Evolutionary conservation across 2,113 vertebrate genomes (phyloP), one percentile per base, ranked within the genome.

Genomic region (Gorsachius goisagi): DNA sequence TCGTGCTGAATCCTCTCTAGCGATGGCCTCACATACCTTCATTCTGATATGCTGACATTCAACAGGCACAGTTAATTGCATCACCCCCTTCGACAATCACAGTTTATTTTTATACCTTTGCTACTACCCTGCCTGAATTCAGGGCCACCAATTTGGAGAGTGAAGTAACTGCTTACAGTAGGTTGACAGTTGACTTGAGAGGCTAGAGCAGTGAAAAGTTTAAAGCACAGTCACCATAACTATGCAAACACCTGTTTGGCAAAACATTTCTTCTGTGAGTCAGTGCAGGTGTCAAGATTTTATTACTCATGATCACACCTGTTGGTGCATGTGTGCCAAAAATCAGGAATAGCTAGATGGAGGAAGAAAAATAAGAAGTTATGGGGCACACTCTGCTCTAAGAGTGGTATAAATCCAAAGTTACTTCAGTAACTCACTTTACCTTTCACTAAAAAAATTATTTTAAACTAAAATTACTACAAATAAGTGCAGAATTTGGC

Each of bases 271-370:
- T 53, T 47, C 88, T 90, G 55, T 96, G 94, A 95, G 88, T 94
- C 89, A 95, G 72, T 85, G 95, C 96, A 97, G 95, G 94, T 97
- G 92, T 97, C 89, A 91, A 96, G 92, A 92, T 94, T 96, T 97
- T 97, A 95, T 93, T 96, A 92, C 80, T 91, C 88, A 60, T 76
- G 72, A 81, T 86, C 88, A 89, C 95, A 96, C 93, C 96, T 95
- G 95, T 77, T 93, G 56, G 68, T 76, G 72, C 27, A 13, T 32
- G 35, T 26, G 55, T 91, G 96, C 96, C 96, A 97, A 94, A 96
- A 95, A 37, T 45, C 79, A 80, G 93, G 58, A 94, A 82, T 47
- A 80, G 68, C 39, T 80, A 69, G 67, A 87, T 67, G 78, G 69
- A 82, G 41, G 47, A 92, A 93, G 41, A 44, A 94, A 97, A 97